Conservation (phyloP, 2,113 vertebrate genomes). For the Ornithorhynchus anatinus region DNA sequence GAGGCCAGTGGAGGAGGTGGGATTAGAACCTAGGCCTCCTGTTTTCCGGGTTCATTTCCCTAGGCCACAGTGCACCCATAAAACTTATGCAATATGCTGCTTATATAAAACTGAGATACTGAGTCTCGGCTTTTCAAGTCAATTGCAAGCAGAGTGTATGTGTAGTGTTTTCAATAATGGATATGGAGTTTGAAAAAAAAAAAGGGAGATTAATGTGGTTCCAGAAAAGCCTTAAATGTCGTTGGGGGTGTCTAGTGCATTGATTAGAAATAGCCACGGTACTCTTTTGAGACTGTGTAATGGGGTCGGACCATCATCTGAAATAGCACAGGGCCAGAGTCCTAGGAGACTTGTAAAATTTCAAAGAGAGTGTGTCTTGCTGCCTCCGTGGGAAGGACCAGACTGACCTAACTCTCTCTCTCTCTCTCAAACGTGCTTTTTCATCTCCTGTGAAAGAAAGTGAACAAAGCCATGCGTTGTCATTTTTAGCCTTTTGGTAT, state of each 20-base stretch:
- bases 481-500: background rate
- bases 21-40: too few species aligned
- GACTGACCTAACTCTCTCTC: background rate
- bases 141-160: too few species aligned
- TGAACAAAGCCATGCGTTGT: background rate
- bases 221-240: background rate
- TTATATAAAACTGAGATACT: too few species aligned
- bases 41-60: too few species aligned
- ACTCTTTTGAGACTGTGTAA: background rate
- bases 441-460: background rate
- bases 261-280: background rate
- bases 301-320: background rate
- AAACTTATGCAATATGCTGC: too few species aligned
- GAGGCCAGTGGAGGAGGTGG: too few species aligned
- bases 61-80: too few species aligned
- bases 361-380: background rate
- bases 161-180: background rate
- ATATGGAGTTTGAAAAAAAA: background rate
- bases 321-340: background rate
- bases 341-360: background rate
- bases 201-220: background rate
- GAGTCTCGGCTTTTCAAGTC: too few species aligned
- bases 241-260: background rate
- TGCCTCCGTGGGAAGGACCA: background rate
- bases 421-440: background rate